These are phyloP conservation scores for Parus major DNA, from an alignment of 2,113 vertebrate genomes.

Conservation along the genomic window DNA sequence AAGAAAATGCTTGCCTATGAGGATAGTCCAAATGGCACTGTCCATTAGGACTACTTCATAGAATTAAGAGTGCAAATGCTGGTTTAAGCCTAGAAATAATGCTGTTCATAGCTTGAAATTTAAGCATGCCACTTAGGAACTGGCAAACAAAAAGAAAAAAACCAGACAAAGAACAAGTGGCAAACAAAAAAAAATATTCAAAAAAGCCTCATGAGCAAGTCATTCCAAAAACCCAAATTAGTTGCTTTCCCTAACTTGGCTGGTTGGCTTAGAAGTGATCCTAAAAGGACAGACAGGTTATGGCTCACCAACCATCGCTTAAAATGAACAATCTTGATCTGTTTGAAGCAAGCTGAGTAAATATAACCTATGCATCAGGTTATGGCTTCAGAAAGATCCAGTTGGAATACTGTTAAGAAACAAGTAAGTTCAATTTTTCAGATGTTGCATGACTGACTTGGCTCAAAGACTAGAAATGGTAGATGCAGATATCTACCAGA, in stretches of 20 bases:
- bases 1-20: slow-evolving; percentile 27
- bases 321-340: not conserved
- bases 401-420: slow-evolving; percentile 12
- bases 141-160: not conserved
- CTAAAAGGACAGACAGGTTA: not conserved
- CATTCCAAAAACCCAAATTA: not conserved
- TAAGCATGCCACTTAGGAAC: not conserved
- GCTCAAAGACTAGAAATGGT: not conserved
- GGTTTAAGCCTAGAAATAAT: not conserved
- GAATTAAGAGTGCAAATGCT: slow-evolving; percentile 12
- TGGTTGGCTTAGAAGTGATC: not conserved
- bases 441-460: not conserved
- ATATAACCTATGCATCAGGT: slow-evolving; percentile 1
- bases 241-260: not conserved
- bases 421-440: not conserved
- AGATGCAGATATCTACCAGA: not conserved
- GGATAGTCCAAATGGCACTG: not conserved
- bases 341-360: slow-evolving; percentile 1
- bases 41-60: slow-evolving; percentile 44
- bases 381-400: slow-evolving; percentile 26
- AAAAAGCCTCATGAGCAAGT: not conserved
- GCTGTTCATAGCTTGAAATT: not conserved
- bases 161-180: not conserved
- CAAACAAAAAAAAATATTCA: not conserved
- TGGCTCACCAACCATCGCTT: not conserved